Evolutionary conservation across 2,888 invertebrate genomes (phyloP), one percentile per base, ranked within the genome.

Genomic region (Drosophila ezoana): DNA sequence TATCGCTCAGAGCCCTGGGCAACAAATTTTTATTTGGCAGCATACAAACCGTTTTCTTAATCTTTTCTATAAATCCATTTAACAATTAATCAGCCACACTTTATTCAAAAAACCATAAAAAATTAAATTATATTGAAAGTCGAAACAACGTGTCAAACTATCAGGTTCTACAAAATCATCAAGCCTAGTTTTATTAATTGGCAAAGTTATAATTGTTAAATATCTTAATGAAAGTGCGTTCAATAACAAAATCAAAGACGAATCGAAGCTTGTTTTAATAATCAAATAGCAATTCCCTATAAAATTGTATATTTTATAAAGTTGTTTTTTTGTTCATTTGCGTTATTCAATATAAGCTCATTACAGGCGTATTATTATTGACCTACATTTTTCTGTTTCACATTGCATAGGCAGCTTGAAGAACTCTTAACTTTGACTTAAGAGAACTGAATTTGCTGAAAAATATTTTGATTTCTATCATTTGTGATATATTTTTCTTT

Each of bases 21-120:
- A 85, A 85, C 89, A 87, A 86, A 79, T 79, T 85, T 88, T 86
- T 88, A 79, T 85, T 85, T 79, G 81, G 87, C 77, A 77, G 80
- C 87, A 79, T 82, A 85, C 79, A 82, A 77, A 76, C 88, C 86
- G 87, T 81, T 83, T 85, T 88, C 87, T 76, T 72, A 79, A 71
- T 77, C 72, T 86, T 82, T 83, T 81, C 71, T 79, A 81, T 72
- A 67, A 75, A 67, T 67, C 62, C 66, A 68, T 63, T 67, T 69
- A 68, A 79, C 64, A 72, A 79, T 69, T 67, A 23, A 57, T 48
- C 68, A 53, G 68, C 43, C 57, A 40, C 53, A 66, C 80, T 74
- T 65, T 66, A 37, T 59, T 73, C 49, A 37, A 33, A 68, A 63
- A 32, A 37, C 35, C 3, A 38, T 13, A 38, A 38, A 58, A 41